phyloP scores from a whole-genome alignment of 2,888 invertebrate species.

The Xiphydria camelus region DNA sequence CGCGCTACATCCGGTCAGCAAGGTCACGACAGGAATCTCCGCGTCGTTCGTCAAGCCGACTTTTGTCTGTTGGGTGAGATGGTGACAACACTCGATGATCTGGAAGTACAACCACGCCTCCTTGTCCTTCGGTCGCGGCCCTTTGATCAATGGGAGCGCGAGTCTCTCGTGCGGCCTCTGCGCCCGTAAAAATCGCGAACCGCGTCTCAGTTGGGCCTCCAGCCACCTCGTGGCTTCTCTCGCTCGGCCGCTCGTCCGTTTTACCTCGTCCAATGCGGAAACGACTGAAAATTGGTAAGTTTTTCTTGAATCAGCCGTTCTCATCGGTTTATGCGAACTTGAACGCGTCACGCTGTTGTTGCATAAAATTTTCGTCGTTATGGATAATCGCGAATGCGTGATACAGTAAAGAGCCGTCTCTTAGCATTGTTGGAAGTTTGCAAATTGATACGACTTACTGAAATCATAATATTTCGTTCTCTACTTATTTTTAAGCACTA shows the following conservation, averaged over 20 bases:
- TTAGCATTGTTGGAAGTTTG: background rate
- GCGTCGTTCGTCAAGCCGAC: slow-evolving; percentile 48
- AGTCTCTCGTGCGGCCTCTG: slow-evolving; percentile 83
- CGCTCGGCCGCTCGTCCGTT: slow-evolving; percentile 81
- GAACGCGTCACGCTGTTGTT: too few species aligned
- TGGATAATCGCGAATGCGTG: background rate
- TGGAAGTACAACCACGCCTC: slow-evolving; percentile 76
- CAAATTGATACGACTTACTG: too few species aligned
- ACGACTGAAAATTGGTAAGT: slow-evolving; percentile 71
- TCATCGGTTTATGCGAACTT: too few species aligned
- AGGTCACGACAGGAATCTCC: slow-evolving; percentile 69
- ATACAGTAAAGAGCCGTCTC: background rate
- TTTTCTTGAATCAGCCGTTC: too few species aligned
- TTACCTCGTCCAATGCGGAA: slow-evolving; percentile 84
- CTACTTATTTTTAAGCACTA: too few species aligned
- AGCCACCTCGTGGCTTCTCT: slow-evolving; percentile 94
- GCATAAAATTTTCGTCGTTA: too few species aligned
- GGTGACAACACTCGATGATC: slow-evolving; percentile 83
- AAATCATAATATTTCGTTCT: too few species aligned
- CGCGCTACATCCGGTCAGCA: slow-evolving; percentile 69
- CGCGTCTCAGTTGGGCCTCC: slow-evolving; percentile 82
- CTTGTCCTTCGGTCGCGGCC: slow-evolving; percentile 77
- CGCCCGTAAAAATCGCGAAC: slow-evolving; percentile 84
- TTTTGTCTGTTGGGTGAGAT: slow-evolving; percentile 64
- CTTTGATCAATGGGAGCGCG: slow-evolving; percentile 72